Percentiles rank a stretch among this genome's conserved stretches.
phyloP scores from a whole-genome alignment of 35 echinoderm and acorn worm species.

The Acanthaster planci region DNA sequence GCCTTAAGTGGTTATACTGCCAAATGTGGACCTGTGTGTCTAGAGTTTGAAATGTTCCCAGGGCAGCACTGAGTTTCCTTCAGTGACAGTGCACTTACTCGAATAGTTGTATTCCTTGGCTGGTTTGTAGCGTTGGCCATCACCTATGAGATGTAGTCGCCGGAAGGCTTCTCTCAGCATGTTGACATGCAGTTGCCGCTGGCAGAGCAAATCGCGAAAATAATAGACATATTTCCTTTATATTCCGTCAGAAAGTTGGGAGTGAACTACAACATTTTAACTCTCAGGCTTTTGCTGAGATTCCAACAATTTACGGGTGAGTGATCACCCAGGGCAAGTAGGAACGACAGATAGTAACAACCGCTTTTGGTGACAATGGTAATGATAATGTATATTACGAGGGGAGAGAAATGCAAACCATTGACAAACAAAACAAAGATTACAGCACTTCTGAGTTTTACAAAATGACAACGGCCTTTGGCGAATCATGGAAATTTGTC shows the following conservation, averaged over 20 bases:
- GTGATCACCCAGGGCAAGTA: slow-evolving; percentile 16
- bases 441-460: neutral
- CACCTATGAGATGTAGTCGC: neutral
- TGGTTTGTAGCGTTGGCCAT: no score
- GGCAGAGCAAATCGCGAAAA: neutral
- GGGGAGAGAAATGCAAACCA: neutral
- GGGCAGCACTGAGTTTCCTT: no score
- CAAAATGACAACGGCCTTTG: slow-evolving; percentile 9
- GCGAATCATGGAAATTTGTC: neutral
- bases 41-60: no score
- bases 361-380: neutral
- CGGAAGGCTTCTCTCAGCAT: neutral
- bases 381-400: neutral
- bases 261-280: neutral
- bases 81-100: no score
- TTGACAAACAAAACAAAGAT: neutral
- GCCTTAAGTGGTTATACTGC: neutral
- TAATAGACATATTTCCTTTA: slow-evolving; percentile 1
- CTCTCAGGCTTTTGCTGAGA: neutral
- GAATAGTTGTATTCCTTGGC: no score
- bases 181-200: neutral
- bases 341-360: neutral
- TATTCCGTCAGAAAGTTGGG: neutral
- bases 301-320: slow-evolving; percentile 12
- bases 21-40: neutral